Conservation (phyloP, 2,888 invertebrate species). For the Spilarctia lutea region DNA sequence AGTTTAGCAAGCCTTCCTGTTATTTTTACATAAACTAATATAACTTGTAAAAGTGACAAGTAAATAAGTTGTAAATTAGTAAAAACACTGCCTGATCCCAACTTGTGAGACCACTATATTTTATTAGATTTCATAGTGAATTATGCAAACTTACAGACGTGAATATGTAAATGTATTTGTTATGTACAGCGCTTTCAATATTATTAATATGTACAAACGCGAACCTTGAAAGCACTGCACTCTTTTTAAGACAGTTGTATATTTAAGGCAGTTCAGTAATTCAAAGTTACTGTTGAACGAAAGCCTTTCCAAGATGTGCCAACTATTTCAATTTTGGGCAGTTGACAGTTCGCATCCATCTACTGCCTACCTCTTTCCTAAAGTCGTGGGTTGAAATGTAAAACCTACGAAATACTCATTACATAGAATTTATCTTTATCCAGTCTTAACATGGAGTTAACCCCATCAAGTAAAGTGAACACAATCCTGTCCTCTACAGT, state of each 20-base stretch:
- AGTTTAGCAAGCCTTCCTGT: background rate
- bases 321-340: too few relatives aligned
- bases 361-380: background rate
- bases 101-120: too few relatives aligned
- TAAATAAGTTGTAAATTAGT: background rate
- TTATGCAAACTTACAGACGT: too few relatives aligned
- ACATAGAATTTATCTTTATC: background rate
- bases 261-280: too few relatives aligned
- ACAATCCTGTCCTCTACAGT: background rate
- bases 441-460: background rate
- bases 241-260: too few relatives aligned
- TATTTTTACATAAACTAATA: background rate
- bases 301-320: too few relatives aligned
- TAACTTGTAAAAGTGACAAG: background rate
- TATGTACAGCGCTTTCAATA: too few relatives aligned
- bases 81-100: background rate
- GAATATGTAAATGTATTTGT: too few relatives aligned
- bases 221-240: too few relatives aligned
- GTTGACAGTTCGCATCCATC: background rate
- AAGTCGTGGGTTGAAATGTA: background rate
- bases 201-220: too few relatives aligned
- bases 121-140: too few relatives aligned
- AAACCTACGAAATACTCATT: background rate
- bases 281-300: too few relatives aligned
- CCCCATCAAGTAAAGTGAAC: background rate